Evolutionary conservation across 2,113 vertebrate species (phyloP).

Genomic region (Eudyptes chrysolophus): DNA sequence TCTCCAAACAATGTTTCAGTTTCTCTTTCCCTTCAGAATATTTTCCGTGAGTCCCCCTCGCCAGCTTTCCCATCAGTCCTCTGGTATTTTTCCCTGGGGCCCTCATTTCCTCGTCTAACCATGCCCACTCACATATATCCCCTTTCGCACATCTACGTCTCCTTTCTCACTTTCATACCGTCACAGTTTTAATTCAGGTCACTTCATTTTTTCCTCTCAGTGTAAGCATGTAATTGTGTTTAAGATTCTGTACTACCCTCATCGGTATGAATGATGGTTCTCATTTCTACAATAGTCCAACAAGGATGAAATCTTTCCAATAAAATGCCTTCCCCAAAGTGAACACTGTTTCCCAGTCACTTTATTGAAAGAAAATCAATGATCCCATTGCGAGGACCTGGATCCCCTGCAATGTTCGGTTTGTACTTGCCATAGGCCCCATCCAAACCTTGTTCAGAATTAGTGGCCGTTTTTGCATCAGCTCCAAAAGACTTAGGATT

Average conservation of each 20-base stretch:
- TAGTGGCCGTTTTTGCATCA: neutral
- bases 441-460: neutral
- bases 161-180: neutral
- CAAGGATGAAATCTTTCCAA: neutral
- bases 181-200: neutral
- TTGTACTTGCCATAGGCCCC: neutral
- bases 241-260: neutral
- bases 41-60: neutral
- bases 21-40: conserved; percentile 9
- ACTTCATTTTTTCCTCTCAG: neutral
- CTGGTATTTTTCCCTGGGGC: neutral
- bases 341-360: neutral
- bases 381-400: neutral
- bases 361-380: neutral
- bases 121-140: neutral
- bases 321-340: neutral
- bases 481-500: neutral
- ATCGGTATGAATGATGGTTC: neutral
- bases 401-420: neutral
- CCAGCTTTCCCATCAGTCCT: neutral
- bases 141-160: neutral
- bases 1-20: neutral
- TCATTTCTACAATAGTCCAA: neutral
- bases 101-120: neutral
- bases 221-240: neutral